Conservation (phyloP, 1,140 invertebrate genomes). For the Doryteuthis pealeii region DNA sequence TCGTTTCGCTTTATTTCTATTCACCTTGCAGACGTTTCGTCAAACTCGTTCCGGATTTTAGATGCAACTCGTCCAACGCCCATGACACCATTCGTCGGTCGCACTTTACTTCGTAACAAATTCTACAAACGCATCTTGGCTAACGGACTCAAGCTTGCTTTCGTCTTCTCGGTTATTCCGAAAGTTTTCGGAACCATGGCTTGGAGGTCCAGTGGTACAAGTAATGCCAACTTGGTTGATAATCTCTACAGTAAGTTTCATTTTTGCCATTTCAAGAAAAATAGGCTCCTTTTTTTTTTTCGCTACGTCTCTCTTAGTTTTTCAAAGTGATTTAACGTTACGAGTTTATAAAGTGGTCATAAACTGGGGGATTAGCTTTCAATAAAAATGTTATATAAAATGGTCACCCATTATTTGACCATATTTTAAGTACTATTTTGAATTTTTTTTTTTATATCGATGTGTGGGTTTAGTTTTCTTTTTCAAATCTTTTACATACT, state of each 20-base stretch:
- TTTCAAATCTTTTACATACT: too few relatives aligned
- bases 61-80: neutral
- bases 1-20: too few relatives aligned
- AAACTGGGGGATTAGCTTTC: too few relatives aligned
- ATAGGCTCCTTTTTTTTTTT: neutral
- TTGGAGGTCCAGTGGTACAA: conserved; percentile 80
- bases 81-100: neutral
- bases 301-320: too few relatives aligned
- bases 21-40: neutral
- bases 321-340: too few relatives aligned
- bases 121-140: conserved; percentile 8
- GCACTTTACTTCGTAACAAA: neutral
- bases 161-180: conserved; percentile 11
- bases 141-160: conserved; percentile 20
- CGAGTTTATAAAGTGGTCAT: too few relatives aligned
- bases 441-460: too few relatives aligned
- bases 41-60: neutral
- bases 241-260: conserved; percentile 75
- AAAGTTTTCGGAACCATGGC: conserved; percentile 59
- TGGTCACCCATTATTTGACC: too few relatives aligned
- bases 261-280: conserved; percentile 1
- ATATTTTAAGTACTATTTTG: too few relatives aligned
- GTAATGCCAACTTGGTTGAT: conserved; percentile 80
- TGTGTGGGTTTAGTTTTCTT: too few relatives aligned
- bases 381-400: too few relatives aligned